Evolutionary conservation across 2,888 invertebrate genomes (phyloP), one percentile per base, ranked within the genome.

Genomic region (Cephus rjabovi): DNA sequence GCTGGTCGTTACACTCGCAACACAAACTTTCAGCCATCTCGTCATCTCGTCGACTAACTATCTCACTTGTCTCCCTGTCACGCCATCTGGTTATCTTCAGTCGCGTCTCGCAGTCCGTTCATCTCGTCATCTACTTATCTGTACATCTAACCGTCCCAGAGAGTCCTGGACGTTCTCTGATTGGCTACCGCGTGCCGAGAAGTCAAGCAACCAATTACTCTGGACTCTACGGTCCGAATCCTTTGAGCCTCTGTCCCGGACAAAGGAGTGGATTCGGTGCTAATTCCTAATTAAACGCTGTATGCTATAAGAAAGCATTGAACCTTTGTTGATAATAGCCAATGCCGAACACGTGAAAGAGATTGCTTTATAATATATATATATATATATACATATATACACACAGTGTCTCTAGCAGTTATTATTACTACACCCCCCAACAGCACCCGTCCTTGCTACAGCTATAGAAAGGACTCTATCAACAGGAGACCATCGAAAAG

Each of bases 181-280:
- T 9, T 56, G 56, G 56, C 56, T 15, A 23, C 23, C 56, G 23
- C 56, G 9, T 23, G 6, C 56, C 31, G 71, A 71, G 71, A 56
- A 31, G 71, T 71, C 71, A 34, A 71, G 31, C 71, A 71, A 34
- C 71, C 71, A 71, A 71, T 71, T 34, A 71, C 71, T 71, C 71
- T 31, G 71, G 71, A 33, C 71, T 71, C 71, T 71, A 33, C 71
- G 31, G 31, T 71, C 34, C 9, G 31, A 71, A 71, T 71, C 71
- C 71, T 71, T 71, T 71, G 71, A 71, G 31, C 33, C 33, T 31
- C 31, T 31, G 31, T 31, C 31, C 12, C 34, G 12, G 31, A 31
- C 71, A 71, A 71, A 31, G 71, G 33, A 71, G 71, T 71, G 71
- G 71, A 71, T 71, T 71, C 71, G 15, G 71, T 71, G 33, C 33